Conservation (phyloP, 2,888 invertebrate genomes). For the Spilosoma lubricipeda region DNA sequence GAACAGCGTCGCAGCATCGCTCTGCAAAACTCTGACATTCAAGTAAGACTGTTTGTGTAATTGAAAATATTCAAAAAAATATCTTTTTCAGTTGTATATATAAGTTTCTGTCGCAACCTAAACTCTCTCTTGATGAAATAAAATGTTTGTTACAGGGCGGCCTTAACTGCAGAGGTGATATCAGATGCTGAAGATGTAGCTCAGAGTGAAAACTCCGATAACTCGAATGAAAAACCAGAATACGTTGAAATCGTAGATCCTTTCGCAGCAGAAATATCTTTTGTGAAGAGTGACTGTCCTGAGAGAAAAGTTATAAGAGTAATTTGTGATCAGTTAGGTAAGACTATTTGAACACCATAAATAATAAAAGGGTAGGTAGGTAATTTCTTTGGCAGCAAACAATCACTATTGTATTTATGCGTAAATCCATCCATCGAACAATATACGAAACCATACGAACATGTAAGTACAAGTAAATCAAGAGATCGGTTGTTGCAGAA, state of each 20-base stretch:
- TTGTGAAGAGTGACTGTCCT: conserved; percentile 91
- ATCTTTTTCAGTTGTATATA: no score
- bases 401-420: not conserved
- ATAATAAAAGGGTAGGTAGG: not conserved
- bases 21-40: conserved; percentile 92
- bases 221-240: conserved; percentile 74
- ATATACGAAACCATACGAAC: not conserved
- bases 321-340: conserved; percentile 91
- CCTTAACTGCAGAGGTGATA: conserved; percentile 89
- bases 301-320: conserved; percentile 92
- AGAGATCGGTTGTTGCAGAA: conserved; percentile 71
- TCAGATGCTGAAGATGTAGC: conserved; percentile 88
- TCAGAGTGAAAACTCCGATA: conserved; percentile 84
- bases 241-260: conserved; percentile 95
- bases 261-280: conserved; percentile 92
- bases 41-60: no score
- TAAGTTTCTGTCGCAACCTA: no score
- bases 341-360: conserved; percentile 48
- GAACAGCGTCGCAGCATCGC: conserved; percentile 90
- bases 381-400: not conserved
- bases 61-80: no score
- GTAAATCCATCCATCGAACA: not conserved
- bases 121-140: not conserved
- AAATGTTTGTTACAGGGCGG: conserved; percentile 83
- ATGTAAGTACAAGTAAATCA: not conserved